Percentiles rank a stretch among this genome's conserved stretches.
phyloP scores from a whole-genome alignment of 2,797 vertebrate species.

The Percopsis omiscomaycus region DNA sequence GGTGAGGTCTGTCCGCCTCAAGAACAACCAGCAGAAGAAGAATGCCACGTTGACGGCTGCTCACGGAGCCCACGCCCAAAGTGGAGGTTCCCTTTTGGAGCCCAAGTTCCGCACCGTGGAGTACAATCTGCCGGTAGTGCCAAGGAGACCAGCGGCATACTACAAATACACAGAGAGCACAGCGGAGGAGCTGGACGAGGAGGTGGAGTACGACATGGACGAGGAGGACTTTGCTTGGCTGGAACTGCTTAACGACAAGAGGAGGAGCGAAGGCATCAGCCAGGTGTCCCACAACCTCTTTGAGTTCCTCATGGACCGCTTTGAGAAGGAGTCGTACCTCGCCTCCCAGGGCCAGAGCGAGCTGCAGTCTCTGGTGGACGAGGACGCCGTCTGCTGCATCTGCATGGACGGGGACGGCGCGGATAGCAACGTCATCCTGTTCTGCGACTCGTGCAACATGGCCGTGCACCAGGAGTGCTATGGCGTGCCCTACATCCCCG shows the following conservation, averaged over 20 bases:
- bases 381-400: conserved; percentile 97
- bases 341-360: conserved; percentile 88
- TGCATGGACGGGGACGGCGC: conserved; percentile 98
- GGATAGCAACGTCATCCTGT: conserved; percentile 96
- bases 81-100: conserved; percentile 79
- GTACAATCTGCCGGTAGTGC: conserved; percentile 93
- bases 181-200: conserved; percentile 90
- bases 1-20: conserved; percentile 89
- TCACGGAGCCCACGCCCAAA: conserved; percentile 62
- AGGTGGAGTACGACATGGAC: conserved; percentile 98
- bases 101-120: conserved; percentile 91
- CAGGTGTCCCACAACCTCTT: conserved; percentile 94
- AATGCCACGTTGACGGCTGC: conserved; percentile 71
- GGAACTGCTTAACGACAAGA: conserved; percentile 92
- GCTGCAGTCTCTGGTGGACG: conserved; percentile 88
- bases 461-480: conserved; percentile 99
- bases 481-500: conserved; percentile 95
- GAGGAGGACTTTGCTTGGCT: conserved; percentile 98
- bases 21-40: conserved; percentile 91
- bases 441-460: conserved; percentile 96
- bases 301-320: conserved; percentile 97
- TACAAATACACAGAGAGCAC: conserved; percentile 92
- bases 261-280: conserved; percentile 87
- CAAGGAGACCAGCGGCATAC: conserved; percentile 83
- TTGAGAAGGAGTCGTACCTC: conserved; percentile 93